Conservation (phyloP, 2,888 invertebrate species). For the Pemphredon lugubris region DNA sequence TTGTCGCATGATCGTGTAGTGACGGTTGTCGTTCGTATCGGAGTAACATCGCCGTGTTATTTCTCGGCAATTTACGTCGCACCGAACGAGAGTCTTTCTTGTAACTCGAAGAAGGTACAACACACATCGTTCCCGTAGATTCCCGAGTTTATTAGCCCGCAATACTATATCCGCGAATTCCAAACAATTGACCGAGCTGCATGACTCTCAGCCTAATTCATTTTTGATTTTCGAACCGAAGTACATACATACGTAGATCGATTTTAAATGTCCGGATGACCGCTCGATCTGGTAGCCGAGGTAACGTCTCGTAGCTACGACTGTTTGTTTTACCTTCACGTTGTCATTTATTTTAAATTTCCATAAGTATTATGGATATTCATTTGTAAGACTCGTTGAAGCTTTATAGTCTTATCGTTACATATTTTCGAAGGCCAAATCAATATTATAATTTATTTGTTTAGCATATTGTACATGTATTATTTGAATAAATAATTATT, state of each 20-base stretch:
- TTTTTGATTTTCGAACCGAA: too few relatives aligned
- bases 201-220: too few relatives aligned
- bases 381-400: conserved; percentile 44
- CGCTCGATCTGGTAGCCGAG: too few relatives aligned
- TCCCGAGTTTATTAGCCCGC: too few relatives aligned
- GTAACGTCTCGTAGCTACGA: too few relatives aligned
- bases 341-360: conserved; percentile 41
- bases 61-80: conserved; percentile 33
- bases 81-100: conserved; percentile 34
- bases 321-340: conserved; percentile 47
- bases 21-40: conserved; percentile 29
- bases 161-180: too few relatives aligned
- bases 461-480: conserved; percentile 71
- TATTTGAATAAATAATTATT: conserved; percentile 74
- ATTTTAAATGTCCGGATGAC: too few relatives aligned
- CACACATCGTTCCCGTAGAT: conserved; percentile 32
- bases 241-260: too few relatives aligned
- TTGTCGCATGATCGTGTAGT: conserved; percentile 47
- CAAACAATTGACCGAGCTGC: too few relatives aligned
- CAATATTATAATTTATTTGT: conserved; percentile 70
- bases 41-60: conserved; percentile 16
- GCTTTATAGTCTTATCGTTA: conserved; percentile 55
- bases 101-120: conserved; percentile 48
- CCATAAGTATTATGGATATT: conserved; percentile 35
- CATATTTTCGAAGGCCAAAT: conserved; percentile 57